A percentile compares a stretch with the other conserved stretches of the same genome.
Evolutionary conservation across 2,113 vertebrate genomes (phyloP).

Genomic region (Urocynchramus pylzowi): DNA sequence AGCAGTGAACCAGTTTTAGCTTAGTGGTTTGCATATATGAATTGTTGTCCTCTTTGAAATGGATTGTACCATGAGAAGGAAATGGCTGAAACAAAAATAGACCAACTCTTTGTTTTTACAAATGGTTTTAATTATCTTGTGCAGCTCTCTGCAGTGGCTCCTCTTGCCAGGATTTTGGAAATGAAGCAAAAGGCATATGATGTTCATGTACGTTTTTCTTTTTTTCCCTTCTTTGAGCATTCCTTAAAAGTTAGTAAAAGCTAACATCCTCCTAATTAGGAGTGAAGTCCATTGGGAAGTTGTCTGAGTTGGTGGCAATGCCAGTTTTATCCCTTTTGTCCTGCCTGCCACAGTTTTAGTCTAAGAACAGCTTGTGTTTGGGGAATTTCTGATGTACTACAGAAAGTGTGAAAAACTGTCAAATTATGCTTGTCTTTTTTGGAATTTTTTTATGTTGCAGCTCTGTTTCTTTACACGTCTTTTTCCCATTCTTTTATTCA

Average conservation of each 20-base stretch:
- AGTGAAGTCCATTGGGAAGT: background rate
- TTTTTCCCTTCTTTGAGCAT: background rate
- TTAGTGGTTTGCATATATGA: slow-evolving; percentile 12
- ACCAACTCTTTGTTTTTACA: slow-evolving; percentile 36
- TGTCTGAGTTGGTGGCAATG: background rate
- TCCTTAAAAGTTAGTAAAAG: background rate
- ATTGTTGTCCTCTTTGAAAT: slow-evolving; percentile 18
- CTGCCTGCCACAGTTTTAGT: background rate
- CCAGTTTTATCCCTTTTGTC: background rate
- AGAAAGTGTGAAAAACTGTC: background rate
- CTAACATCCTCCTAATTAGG: background rate
- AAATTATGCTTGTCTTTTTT: background rate
- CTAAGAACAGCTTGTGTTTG: background rate
- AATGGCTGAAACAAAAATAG: slow-evolving; percentile 49
- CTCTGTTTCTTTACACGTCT: background rate
- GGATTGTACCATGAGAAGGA: slow-evolving; percentile 17
- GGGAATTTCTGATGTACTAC: background rate
- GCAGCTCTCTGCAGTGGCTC: background rate
- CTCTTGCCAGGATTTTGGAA: background rate
- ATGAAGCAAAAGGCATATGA: background rate
- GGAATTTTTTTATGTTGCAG: background rate
- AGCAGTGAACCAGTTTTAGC: background rate
- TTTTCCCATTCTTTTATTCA: background rate
- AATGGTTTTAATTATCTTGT: slow-evolving; percentile 23
- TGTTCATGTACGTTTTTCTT: background rate